Base-by-base conservation (phyloP, 2,888 invertebrate genomes). In the Apocheima hispidaria region DNA sequence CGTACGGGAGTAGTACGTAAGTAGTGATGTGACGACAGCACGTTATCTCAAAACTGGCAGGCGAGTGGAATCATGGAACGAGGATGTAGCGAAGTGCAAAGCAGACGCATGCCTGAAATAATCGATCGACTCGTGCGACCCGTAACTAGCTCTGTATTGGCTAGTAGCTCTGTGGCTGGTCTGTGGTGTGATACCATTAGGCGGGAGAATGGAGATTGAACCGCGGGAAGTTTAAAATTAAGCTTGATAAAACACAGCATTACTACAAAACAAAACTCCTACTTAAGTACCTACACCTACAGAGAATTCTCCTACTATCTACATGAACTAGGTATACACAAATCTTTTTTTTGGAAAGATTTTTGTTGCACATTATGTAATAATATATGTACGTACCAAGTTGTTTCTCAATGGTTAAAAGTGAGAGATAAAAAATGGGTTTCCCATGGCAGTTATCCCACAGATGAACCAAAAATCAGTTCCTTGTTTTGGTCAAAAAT, bases 361-460 rank as follows among this genome's bases (percentile, higher is more conserved):
- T 20, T n/a, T 23, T 14, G 53, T 14, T 28, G 53, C 52, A 56
- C 23, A 52, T 38, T 28, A 14, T 38, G 12, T 7, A 26, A 5
- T n/a, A n/a, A n/a, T n/a, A n/a, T n/a, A n/a, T n/a, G n/a, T 5
- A 60, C 30, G 7, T 57, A 52, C 50, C 52, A 52, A 26, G 14
- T 40, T 57, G 51, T 35, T 48, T 38, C 5, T 18, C n/a, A 23
- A 21, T 20, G 21, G 30, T 50, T 28, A 54, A 16, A 43, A 16
- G 9, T 6, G 16, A 16, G 36, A n/a, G 40, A 26, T 38, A 10
- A 30, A 40, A 60, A 62, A 63, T 49, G 59, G 66, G 21, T 64
- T 62, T 67, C 60, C 67, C 65, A 69, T 65, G 55, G 62, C 51
- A 63, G 36, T 35, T 28, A 49, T n/a, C 21, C 6, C 18, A 26